Percentiles rank a stretch among this genome's conserved stretches.
Evolutionary conservation across 1,140 invertebrate species (phyloP).

Genomic region (Drosophila parvula): DNA sequence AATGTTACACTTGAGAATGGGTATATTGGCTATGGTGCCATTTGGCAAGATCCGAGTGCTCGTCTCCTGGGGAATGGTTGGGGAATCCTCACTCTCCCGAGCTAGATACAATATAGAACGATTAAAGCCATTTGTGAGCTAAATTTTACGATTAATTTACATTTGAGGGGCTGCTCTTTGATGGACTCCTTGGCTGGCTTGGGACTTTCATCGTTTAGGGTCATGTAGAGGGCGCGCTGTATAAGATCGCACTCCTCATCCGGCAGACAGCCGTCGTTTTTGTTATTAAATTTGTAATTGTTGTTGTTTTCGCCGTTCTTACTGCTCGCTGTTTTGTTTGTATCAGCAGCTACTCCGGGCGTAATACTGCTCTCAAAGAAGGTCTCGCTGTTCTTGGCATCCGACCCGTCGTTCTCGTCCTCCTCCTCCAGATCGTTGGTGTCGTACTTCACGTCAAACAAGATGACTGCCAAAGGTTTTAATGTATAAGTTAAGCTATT

Average conservation of each 20-base stretch:
- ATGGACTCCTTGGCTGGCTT: slow-evolving; percentile 41
- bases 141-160: slow-evolving; percentile 13
- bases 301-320: slow-evolving; percentile 62
- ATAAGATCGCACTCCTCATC: slow-evolving; percentile 68
- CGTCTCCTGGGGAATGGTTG: neutral
- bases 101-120: neutral
- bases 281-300: slow-evolving; percentile 74
- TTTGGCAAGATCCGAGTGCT: slow-evolving; percentile 3
- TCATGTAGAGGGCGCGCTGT: slow-evolving; percentile 70
- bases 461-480: slow-evolving; percentile 37
- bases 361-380: slow-evolving; percentile 77
- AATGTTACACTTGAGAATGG: slow-evolving; percentile 63
- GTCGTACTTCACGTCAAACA: slow-evolving; percentile 75
- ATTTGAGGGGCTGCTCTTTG: slow-evolving; percentile 30
- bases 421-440: slow-evolving; percentile 71
- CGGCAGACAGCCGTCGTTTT: slow-evolving; percentile 54
- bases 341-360: slow-evolving; percentile 15
- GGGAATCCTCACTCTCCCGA: neutral
- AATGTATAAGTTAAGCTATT: neutral
- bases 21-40: slow-evolving; percentile 51
- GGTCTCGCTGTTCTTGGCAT: slow-evolving; percentile 74
- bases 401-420: slow-evolving; percentile 72
- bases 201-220: slow-evolving; percentile 53
- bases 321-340: neutral
- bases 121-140: too few species aligned